A percentile compares a stretch with the other conserved stretches of the same genome.
Conservation (phyloP, 2,888 invertebrate genomes). For the Quadriops clusia region DNA sequence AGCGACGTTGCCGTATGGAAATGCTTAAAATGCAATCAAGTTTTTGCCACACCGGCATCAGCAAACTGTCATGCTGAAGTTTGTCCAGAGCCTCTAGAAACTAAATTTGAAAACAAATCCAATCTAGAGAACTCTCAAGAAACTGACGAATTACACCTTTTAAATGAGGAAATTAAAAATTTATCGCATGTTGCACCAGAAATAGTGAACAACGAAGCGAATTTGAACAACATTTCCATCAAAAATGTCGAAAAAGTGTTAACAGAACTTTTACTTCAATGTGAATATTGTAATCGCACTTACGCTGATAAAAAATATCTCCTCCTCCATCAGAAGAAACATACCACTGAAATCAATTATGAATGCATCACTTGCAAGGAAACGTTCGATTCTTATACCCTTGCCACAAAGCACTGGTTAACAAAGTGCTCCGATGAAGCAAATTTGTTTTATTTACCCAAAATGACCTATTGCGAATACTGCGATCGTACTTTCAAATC, state of each 20-base stretch:
- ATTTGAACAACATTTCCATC: conserved; percentile 3
- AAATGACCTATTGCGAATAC: conserved; percentile 36
- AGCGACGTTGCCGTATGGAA: conserved; percentile 37
- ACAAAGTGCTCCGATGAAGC: conserved; percentile 30
- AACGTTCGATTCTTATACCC: conserved; percentile 39
- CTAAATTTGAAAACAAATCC: conserved; percentile 6
- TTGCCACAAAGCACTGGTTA: conserved; percentile 43
- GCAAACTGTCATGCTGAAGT: conserved; percentile 27
- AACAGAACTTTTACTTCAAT: conserved; percentile 41
- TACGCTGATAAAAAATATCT: conserved; percentile 42
- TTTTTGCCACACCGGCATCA: conserved; percentile 30
- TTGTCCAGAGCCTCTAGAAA: conserved; percentile 24
- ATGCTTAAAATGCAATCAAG: conserved; percentile 34
- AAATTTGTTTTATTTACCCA: conserved; percentile 37
- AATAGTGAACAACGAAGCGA: conserved; percentile 11
- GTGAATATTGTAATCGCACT: conserved; percentile 49
- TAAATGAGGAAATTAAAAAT: conserved; percentile 15
- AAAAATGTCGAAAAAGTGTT: conserved; percentile 29
- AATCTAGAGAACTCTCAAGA: conserved; percentile 1
- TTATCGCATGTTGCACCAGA: conserved; percentile 11
- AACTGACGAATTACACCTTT: conserved; percentile 8
- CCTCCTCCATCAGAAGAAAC: conserved; percentile 34
- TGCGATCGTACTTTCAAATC: conserved; percentile 41
- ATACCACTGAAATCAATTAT: conserved; percentile 37
- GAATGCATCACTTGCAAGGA: conserved; percentile 37